A percentile compares a stretch with the other conserved stretches of the same genome.
Evolutionary conservation across 2,113 vertebrate genomes (phyloP).

Genomic region (Vanacampus margaritifer): DNA sequence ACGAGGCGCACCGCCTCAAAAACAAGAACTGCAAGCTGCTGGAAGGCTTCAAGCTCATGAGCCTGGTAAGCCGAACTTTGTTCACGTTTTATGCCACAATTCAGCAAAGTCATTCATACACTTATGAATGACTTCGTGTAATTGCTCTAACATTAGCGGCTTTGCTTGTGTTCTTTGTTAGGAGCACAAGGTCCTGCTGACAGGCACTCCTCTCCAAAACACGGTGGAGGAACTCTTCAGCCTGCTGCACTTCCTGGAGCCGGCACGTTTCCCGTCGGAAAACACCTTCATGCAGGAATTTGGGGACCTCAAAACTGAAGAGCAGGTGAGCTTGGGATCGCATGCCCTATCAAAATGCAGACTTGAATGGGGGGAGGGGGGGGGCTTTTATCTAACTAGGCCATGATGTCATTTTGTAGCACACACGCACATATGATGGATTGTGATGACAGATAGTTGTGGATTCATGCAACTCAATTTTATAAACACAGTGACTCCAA

Average conservation of each 20-base stretch:
- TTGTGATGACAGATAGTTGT: too few relatives aligned
- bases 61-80: constrained; percentile 72
- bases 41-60: constrained; percentile 97
- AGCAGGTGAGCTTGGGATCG: constrained; percentile 75
- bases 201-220: constrained; percentile 96
- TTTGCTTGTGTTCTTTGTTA: constrained; percentile 47
- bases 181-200: constrained; percentile 97
- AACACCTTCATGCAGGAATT: constrained; percentile 97
- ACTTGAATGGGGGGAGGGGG: too few relatives aligned
- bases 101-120: not conserved
- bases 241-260: constrained; percentile 95
- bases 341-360: not conserved
- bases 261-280: constrained; percentile 89
- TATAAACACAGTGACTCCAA: not conserved
- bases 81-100: not conserved
- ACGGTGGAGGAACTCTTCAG: constrained; percentile 98
- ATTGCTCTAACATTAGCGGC: not conserved
- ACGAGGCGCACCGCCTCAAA: constrained; percentile 96
- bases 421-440: not conserved
- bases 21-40: constrained; percentile 99
- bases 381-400: not conserved
- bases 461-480: too few relatives aligned
- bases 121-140: too few relatives aligned
- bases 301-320: constrained; percentile 95
- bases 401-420: not conserved